Evolutionary conservation across 1,140 invertebrate genomes (phyloP), one percentile per base, ranked within the genome.

Genomic region (Phenacoccus solenopsis): DNA sequence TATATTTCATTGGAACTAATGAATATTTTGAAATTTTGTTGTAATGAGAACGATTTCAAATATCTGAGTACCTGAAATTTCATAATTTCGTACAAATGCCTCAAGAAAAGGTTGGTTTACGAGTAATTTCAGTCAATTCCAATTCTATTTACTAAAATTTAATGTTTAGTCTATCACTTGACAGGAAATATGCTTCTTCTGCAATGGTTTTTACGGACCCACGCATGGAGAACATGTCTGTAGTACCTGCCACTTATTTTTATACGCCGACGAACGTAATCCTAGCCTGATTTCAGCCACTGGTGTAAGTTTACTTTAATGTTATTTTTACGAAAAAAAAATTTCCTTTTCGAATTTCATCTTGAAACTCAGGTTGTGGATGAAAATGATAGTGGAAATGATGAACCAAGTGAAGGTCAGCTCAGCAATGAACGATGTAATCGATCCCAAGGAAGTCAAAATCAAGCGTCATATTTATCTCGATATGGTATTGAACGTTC

Each of bases 201-300:
- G 94, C 76, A 89, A 90, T 82, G 94, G 93, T 25, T 97, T 90
- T 78, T 96, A 96, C 80, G 93, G 93, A 0, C 90, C 91, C 0
- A 92, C 87, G 79, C 95, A 92, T 79, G 90, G 88, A 21, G 90
- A 96, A 76, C 92, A 93, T 21, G 85, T 95, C n/a, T 97, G 94
- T 79, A 84, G 88, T 7, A 94, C 91, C 0, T 97, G 94, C 76
- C 94, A 97, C 79, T 83, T 90, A 67, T 96, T 96, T 81, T 78
- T 97, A 4, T 96, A 91, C 78, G 89, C 90, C 7, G 86, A 90
- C 77, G 88, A 92, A 74, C 84, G 90, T 69, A 81, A 72, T 57
- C 64, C 56, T 3, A 49, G 64, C 12, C 21, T 28, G 25, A 22
- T 64, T 24, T 64, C 59, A 9, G 22, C 10, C 3, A 27, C 20